These are phyloP conservation scores for Corythornis cristatus DNA, from an alignment of 2,113 vertebrate species.

Conservation along the genomic window DNA sequence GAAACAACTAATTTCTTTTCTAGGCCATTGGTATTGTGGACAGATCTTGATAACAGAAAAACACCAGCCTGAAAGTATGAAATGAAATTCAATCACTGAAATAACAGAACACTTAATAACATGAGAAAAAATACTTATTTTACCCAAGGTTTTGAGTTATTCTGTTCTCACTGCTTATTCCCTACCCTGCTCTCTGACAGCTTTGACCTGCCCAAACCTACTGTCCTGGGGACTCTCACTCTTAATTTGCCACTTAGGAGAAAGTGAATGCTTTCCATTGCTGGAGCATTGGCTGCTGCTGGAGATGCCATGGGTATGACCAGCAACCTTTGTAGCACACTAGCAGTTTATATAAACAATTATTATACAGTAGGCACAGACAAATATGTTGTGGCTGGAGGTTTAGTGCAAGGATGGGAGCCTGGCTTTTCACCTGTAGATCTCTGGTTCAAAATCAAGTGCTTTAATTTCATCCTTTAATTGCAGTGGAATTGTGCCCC, in stretches of 20 bases:
- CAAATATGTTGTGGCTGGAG: background rate
- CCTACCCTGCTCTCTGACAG: background rate
- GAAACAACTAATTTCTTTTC: constrained; percentile 68
- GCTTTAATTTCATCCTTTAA: background rate
- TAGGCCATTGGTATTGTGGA: constrained; percentile 26
- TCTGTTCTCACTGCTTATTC: background rate
- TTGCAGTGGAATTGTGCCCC: background rate
- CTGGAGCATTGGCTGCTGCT: background rate
- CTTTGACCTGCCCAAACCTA: background rate
- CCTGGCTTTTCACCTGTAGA: background rate
- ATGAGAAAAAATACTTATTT: constrained; percentile 20
- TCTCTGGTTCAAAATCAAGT: constrained; percentile 19
- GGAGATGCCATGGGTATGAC: constrained; percentile 34
- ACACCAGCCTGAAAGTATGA: background rate
- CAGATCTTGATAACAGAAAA: constrained; percentile 47
- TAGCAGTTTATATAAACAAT: background rate
- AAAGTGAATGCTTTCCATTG: background rate
- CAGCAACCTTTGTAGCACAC: background rate
- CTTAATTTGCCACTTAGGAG: background rate
- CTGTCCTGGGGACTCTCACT: background rate
- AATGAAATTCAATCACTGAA: constrained; percentile 9
- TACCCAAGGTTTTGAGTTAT: background rate
- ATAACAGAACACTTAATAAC: constrained; percentile 19
- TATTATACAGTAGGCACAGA: background rate
- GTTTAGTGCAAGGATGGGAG: background rate